Evolutionary conservation across 2,888 invertebrate genomes (phyloP).

Genomic region (Brenthis daphne): DNA sequence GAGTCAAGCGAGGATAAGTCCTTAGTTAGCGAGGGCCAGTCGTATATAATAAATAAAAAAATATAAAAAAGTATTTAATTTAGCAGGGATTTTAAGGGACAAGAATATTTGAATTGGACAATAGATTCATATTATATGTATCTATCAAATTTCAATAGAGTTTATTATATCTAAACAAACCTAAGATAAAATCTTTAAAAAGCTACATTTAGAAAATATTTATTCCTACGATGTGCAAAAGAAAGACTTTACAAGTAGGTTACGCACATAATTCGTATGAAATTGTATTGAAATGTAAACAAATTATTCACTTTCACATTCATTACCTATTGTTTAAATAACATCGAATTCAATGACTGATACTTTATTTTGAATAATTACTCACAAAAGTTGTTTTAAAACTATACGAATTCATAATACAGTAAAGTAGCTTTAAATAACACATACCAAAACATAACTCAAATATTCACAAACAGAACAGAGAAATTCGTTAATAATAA

Average conservation of each 20-base stretch:
- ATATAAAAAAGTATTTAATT: too few species aligned
- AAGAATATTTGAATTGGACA: too few species aligned
- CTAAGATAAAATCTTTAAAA: too few species aligned
- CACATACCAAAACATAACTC: not conserved
- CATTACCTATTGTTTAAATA: constrained; percentile 24
- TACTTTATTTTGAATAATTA: constrained; percentile 4
- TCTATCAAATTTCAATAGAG: too few species aligned
- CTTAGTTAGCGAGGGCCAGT: too few species aligned
- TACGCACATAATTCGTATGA: not conserved
- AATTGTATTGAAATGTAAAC: constrained; percentile 18
- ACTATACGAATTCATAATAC: not conserved
- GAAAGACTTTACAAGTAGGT: too few species aligned
- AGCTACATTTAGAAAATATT: not conserved
- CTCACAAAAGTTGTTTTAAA: constrained; percentile 11
- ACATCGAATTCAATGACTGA: constrained; percentile 11
- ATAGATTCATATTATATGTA: too few species aligned
- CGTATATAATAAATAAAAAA: too few species aligned
- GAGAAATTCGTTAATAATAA: not conserved
- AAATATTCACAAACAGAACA: not conserved
- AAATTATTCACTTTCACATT: constrained; percentile 23
- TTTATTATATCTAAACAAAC: too few species aligned
- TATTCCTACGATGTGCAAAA: too few species aligned
- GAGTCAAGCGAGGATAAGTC: too few species aligned
- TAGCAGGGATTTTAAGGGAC: too few species aligned
- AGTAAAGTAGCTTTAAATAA: not conserved